phyloP scores from a whole-genome alignment of 1,140 invertebrate species.

The Micrasema minimum region DNA sequence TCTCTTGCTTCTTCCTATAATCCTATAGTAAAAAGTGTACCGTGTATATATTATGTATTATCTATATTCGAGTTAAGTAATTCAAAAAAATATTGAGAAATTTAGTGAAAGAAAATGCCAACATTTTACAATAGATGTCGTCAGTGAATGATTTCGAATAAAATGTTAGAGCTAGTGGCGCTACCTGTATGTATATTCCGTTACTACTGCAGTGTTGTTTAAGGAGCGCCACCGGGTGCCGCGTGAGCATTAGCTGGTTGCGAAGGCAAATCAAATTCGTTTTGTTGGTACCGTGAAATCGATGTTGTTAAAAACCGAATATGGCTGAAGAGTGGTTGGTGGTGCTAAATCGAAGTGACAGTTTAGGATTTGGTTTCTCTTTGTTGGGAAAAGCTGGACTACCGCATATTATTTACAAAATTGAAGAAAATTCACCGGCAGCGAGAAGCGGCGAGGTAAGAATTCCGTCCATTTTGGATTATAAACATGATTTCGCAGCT shows the following conservation, averaged over 20 bases:
- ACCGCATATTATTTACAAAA: slow-evolving; percentile 91
- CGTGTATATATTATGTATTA: too few species aligned
- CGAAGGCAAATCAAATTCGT: slow-evolving; percentile 31
- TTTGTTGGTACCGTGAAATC: slow-evolving; percentile 55
- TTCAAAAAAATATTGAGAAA: too few species aligned
- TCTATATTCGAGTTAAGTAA: too few species aligned
- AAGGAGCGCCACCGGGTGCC: slow-evolving; percentile 20
- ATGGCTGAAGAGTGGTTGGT: slow-evolving; percentile 90
- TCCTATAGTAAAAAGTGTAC: too few species aligned
- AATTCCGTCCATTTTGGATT: slow-evolving; percentile 52
- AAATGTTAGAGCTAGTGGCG: slow-evolving; percentile 8
- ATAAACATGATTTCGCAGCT: slow-evolving; percentile 50
- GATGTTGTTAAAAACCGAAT: slow-evolving; percentile 68
- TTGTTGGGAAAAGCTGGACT: slow-evolving; percentile 86
- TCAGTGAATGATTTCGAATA: too few species aligned
- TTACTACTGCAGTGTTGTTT: slow-evolving; percentile 36
- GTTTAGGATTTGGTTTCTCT: slow-evolving; percentile 88
- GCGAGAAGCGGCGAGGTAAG: slow-evolving; percentile 89
- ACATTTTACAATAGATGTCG: too few species aligned
- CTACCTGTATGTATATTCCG: slow-evolving; percentile 30
- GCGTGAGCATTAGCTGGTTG: slow-evolving; percentile 10
- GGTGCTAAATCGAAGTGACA: slow-evolving; percentile 83
- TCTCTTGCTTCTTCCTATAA: too few species aligned
- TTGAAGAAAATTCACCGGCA: slow-evolving; percentile 90
- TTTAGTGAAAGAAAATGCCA: too few species aligned